Conservation (phyloP, 30 jellyfish, hydroid and myxozoan species). For the Nemopilema nomurai region DNA sequence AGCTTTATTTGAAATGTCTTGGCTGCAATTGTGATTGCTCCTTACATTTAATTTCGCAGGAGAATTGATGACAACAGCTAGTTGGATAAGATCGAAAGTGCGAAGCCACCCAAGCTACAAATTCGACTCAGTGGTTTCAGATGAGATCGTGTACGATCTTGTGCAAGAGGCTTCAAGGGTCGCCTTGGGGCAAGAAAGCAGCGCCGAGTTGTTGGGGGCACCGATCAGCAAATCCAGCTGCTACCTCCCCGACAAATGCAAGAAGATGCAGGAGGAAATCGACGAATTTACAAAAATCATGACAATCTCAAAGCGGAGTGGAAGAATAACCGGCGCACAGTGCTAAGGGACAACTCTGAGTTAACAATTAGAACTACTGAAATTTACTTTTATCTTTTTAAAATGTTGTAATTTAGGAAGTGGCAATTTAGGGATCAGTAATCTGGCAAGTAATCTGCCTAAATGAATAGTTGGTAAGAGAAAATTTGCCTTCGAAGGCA, state of each 20-base stretch:
- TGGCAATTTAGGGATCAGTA: too few species aligned
- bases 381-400: too few species aligned
- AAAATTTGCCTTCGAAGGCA: too few species aligned
- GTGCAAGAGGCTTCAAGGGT: conserved; percentile 57
- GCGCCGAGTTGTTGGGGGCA: conserved; percentile 86
- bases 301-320: conserved; percentile 29
- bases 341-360: conserved; percentile 1
- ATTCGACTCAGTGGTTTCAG: conserved; percentile 84
- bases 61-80: conserved; percentile 88
- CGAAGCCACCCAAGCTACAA: conserved; percentile 91
- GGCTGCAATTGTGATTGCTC: too few species aligned
- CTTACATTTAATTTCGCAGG: conserved; percentile 52
- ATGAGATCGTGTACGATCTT: conserved; percentile 86
- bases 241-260: conserved; percentile 81
- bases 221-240: conserved; percentile 84
- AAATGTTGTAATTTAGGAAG: too few species aligned
- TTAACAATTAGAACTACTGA: neutral
- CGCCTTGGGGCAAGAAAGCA: conserved; percentile 67
- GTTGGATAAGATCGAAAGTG: conserved; percentile 81
- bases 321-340: conserved; percentile 56
- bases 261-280: conserved; percentile 80
- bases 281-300: conserved; percentile 71
- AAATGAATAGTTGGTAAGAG: too few species aligned
- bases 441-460: neutral
- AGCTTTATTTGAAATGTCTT: too few species aligned